Conservation (phyloP, 2,113 vertebrate species). For the Tretioscincus oriximinensis region DNA sequence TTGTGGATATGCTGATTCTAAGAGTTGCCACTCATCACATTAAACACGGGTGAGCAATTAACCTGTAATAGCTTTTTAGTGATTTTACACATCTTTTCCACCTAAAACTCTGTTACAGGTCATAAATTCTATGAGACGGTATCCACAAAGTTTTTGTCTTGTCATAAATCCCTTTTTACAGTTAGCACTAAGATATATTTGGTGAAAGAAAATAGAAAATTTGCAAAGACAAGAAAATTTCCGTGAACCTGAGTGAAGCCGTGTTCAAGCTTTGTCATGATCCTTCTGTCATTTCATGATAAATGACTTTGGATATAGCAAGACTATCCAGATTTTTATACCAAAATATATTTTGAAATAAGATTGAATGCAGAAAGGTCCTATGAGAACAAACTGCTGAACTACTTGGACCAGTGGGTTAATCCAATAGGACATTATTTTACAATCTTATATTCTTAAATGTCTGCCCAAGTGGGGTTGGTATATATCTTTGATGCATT, state of each 20-base stretch:
- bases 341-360: no score
- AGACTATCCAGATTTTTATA: no score
- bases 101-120: neutral
- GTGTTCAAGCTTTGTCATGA: no score
- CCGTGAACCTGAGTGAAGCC: no score
- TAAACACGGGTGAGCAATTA: fast-evolving
- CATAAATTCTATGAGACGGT: neutral
- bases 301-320: neutral
- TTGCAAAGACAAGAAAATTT: no score
- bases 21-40: fast-evolving
- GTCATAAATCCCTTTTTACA: neutral
- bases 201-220: neutral
- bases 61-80: neutral
- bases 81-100: neutral
- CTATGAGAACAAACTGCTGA: no score
- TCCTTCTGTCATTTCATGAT: neutral
- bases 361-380: no score
- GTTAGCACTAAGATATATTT: neutral
- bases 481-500: no score
- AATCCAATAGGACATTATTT: no score
- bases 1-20: neutral
- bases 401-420: no score
- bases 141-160: neutral
- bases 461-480: no score
- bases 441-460: no score